A percentile compares a stretch with the other conserved stretches of the same genome.
phyloP scores from a whole-genome alignment of 2,797 vertebrate genomes.

The Megaceryle alcyon region DNA sequence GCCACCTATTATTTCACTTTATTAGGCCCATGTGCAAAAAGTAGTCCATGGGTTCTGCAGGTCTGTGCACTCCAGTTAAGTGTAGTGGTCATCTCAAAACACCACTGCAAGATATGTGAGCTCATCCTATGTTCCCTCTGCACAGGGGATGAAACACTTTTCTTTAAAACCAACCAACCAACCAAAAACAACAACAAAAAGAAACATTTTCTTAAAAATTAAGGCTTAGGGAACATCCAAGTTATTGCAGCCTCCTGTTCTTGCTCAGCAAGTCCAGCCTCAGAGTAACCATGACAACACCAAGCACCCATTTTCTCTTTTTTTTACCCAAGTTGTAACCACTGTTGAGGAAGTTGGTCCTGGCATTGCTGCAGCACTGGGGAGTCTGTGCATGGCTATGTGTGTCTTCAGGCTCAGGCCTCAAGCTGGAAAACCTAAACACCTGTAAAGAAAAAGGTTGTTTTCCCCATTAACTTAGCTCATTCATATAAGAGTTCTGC shows the following conservation, averaged over 20 bases:
- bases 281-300: not conserved
- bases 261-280: not conserved
- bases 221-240: not conserved
- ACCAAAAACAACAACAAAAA: not conserved
- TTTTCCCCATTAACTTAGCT: not conserved
- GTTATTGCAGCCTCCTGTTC: not conserved
- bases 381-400: not conserved
- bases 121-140: not conserved
- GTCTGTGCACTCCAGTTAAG: not conserved
- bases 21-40: not conserved
- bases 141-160: not conserved
- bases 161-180: not conserved
- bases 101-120: not conserved
- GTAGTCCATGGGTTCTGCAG: not conserved
- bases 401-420: not conserved
- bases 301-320: not conserved
- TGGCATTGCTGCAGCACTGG: not conserved
- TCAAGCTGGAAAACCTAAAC: not conserved
- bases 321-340: accelerated
- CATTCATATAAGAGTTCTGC: not conserved
- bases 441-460: not conserved
- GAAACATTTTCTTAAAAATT: not conserved
- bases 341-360: not conserved
- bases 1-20: not conserved
- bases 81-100: not conserved